Conservation (phyloP, 2,888 invertebrate genomes). For the Eupithecia tripunctaria region DNA sequence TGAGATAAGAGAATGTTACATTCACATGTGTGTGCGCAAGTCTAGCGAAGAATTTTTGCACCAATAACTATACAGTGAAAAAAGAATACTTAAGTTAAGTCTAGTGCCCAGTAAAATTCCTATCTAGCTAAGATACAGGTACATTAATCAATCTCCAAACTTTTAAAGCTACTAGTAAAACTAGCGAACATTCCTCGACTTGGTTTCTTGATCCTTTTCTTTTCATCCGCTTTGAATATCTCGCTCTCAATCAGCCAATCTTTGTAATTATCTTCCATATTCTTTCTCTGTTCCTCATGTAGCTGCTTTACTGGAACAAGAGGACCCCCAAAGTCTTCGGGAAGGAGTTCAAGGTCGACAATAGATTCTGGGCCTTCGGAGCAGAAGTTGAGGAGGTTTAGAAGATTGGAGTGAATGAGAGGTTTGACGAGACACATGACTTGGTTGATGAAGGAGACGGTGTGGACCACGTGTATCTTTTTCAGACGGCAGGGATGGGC, state of each 20-base stretch:
- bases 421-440: conserved; percentile 87
- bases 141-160: conserved; percentile 74
- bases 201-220: conserved; percentile 77
- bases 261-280: conserved; percentile 84
- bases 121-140: conserved; percentile 18
- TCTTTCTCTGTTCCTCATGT: conserved; percentile 83
- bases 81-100: not conserved
- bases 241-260: conserved; percentile 86
- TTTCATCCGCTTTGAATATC: conserved; percentile 81
- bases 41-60: not conserved
- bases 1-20: not conserved
- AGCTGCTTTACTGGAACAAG: conserved; percentile 79
- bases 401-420: conserved; percentile 85
- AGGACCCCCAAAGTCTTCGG: conserved; percentile 86
- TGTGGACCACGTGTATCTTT: conserved; percentile 87
- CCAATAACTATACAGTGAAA: not conserved
- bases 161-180: conserved; percentile 79
- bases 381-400: conserved; percentile 85
- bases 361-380: conserved; percentile 79
- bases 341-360: conserved; percentile 73
- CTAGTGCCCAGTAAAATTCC: not conserved
- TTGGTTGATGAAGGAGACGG: conserved; percentile 88
- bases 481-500: conserved; percentile 87
- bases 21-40: not conserved
- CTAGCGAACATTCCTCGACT: conserved; percentile 80